phyloP scores from a whole-genome alignment of 2,797 vertebrate species.

The Acrocephalus scirpaceus region DNA sequence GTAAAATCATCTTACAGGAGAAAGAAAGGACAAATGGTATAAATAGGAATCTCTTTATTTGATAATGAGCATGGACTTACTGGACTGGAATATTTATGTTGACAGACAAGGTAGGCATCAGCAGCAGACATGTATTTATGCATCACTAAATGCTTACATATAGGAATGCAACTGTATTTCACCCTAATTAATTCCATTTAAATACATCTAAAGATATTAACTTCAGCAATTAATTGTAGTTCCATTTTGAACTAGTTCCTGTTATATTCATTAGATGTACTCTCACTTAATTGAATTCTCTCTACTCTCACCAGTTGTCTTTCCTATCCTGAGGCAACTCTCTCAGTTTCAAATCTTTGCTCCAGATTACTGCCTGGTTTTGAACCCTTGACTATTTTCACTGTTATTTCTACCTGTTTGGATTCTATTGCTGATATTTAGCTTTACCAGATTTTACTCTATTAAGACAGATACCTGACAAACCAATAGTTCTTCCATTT shows the following conservation, averaged over 20 bases:
- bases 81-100: neutral
- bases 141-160: neutral
- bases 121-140: neutral
- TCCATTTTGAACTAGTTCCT: neutral
- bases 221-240: neutral
- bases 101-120: neutral
- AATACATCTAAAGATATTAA: neutral
- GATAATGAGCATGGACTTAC: neutral
- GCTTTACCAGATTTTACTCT: neutral
- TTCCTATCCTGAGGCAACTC: neutral
- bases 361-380: neutral
- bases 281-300: neutral
- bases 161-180: neutral
- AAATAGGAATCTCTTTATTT: neutral
- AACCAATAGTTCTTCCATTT: neutral
- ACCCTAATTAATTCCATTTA: neutral
- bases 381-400: neutral
- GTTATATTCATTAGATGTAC: neutral
- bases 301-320: neutral
- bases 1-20: neutral
- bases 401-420: neutral
- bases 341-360: neutral
- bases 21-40: neutral
- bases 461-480: neutral
- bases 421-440: neutral